Evolutionary conservation across 1,140 invertebrate genomes (phyloP).

Genomic region (Pogonus chalceus): DNA sequence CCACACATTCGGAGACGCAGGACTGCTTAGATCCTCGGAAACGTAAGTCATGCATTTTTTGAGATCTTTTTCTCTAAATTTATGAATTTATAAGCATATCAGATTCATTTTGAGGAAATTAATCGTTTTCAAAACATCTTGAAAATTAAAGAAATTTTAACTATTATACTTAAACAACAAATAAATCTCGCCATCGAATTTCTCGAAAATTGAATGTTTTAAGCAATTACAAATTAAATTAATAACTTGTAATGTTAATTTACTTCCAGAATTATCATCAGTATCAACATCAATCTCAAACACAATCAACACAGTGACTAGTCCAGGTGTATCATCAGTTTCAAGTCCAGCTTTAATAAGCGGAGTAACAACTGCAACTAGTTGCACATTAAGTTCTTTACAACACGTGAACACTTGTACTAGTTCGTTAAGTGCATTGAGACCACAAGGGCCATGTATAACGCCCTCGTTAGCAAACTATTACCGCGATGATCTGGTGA

Average conservation of each 20-base stretch:
- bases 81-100: no score
- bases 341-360: not conserved
- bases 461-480: constrained; percentile 86
- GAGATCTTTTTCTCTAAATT: no score
- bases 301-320: not conserved
- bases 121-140: no score
- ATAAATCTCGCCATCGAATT: no score
- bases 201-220: no score
- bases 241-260: no score
- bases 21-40: constrained; percentile 50
- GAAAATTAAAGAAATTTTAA: no score
- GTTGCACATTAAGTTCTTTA: constrained; percentile 9
- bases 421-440: constrained; percentile 33
- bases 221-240: no score
- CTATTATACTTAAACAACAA: no score
- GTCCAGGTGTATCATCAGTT: not conserved
- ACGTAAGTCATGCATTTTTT: constrained; percentile 38
- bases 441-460: constrained; percentile 41
- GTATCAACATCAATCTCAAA: not conserved
- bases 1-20: constrained; percentile 58
- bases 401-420: constrained; percentile 26
- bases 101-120: no score
- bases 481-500: constrained; percentile 80
- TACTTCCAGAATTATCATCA: no score
- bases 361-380: not conserved